Percentiles rank a stretch among this genome's conserved stretches.
Evolutionary conservation across 2,113 vertebrate genomes (phyloP).

Genomic region (Spermophilus dauricus): DNA sequence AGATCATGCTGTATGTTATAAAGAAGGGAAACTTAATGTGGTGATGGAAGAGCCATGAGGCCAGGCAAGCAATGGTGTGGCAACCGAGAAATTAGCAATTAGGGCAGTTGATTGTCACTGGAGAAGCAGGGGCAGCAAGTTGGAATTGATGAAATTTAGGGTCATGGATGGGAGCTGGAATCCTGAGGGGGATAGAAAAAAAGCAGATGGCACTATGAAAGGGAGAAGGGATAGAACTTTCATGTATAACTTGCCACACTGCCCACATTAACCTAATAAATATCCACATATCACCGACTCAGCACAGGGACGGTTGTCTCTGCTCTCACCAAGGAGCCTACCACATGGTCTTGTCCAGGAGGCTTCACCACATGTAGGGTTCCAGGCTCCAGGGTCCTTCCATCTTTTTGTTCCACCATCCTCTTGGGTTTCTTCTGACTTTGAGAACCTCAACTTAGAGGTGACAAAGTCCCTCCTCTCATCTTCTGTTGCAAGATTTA

Average conservation of each 20-base stretch:
- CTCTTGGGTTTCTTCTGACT: not conserved
- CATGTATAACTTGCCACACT: not conserved
- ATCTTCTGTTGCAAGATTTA: not conserved
- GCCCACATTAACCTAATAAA: not conserved
- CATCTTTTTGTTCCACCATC: not conserved
- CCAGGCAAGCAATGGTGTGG: too few relatives aligned
- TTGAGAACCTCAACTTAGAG: not conserved
- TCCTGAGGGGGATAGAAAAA: too few relatives aligned
- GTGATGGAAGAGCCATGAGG: not conserved
- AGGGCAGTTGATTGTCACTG: not conserved
- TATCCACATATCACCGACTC: not conserved
- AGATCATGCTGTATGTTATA: not conserved
- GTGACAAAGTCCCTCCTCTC: not conserved
- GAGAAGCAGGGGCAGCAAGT: not conserved
- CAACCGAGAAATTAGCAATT: accelerated
- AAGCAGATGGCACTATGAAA: too few relatives aligned
- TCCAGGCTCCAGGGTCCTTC: not conserved
- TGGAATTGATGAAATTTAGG: not conserved
- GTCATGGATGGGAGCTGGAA: not conserved
- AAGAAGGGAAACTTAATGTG: not conserved
- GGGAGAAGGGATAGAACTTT: too few relatives aligned
- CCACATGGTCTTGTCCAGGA: too few relatives aligned
- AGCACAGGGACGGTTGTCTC: not conserved
- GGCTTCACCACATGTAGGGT: too few relatives aligned
- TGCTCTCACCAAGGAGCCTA: not conserved